Conservation (phyloP, 2,797 vertebrate species). For the Euthynnus affinis region DNA sequence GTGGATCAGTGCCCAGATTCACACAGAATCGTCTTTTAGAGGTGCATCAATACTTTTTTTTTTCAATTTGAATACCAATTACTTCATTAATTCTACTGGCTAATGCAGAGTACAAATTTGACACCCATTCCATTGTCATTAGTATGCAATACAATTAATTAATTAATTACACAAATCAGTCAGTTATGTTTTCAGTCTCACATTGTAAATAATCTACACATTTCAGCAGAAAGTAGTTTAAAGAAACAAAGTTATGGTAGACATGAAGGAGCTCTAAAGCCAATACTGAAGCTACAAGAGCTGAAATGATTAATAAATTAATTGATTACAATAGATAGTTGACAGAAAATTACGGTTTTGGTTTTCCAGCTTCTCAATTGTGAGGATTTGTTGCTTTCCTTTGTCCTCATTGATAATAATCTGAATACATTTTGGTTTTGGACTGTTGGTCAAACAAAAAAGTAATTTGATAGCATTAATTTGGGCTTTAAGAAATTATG, state of each 20-base stretch:
- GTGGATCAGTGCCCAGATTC: conserved; percentile 33
- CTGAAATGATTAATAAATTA: not conserved
- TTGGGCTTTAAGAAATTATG: not conserved
- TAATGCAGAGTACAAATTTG: conserved; percentile 17
- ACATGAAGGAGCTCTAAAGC: not conserved
- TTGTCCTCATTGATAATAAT: no score
- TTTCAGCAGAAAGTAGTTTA: not conserved
- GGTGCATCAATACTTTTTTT: not conserved
- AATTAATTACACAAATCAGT: conserved; percentile 1
- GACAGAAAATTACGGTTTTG: not conserved
- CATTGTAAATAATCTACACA: not conserved
- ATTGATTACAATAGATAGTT: not conserved
- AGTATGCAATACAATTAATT: not conserved
- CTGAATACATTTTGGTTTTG: not conserved
- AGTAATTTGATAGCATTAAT: not conserved
- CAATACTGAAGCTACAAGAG: not conserved
- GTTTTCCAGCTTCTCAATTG: not conserved
- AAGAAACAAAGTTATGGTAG: no score
- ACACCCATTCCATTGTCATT: conserved; percentile 4
- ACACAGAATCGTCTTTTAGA: not conserved
- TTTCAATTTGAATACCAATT: conserved; percentile 5
- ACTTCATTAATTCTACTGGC: not conserved
- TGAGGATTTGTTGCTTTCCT: not conserved
- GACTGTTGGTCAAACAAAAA: no score
- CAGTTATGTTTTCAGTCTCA: not conserved